These are phyloP conservation scores for Phylloscopus collybita DNA, from an alignment of 2,797 vertebrate genomes.

Conservation along the genomic window DNA sequence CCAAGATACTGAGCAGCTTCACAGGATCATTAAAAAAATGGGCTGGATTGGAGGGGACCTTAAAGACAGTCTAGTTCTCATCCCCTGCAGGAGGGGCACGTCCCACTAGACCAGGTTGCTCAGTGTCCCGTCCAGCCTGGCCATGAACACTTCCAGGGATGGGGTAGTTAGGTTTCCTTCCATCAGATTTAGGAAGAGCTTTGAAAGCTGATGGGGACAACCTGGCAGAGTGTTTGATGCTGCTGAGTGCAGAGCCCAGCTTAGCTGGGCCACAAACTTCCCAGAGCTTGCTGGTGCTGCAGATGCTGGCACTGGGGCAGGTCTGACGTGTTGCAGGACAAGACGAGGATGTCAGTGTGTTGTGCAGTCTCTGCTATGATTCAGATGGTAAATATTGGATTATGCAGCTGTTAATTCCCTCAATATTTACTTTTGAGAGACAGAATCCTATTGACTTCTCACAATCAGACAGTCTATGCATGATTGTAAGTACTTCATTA, in stretches of 20 bases:
- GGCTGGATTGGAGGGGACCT: not conserved
- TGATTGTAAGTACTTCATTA: not conserved
- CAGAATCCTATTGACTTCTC: not conserved
- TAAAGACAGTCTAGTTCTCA: not conserved
- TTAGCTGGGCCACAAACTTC: not conserved
- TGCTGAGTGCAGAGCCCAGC: not conserved
- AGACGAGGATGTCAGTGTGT: rapidly evolving
- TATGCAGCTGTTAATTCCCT: not conserved
- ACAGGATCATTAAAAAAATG: not conserved
- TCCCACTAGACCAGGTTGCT: not conserved
- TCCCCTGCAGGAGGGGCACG: not conserved
- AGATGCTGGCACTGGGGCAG: not conserved
- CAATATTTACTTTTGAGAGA: not conserved
- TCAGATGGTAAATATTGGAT: conserved; percentile 5
- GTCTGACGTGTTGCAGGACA: not conserved
- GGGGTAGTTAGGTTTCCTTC: not conserved
- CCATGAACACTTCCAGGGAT: not conserved
- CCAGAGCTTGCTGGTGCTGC: rapidly evolving
- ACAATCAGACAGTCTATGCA: not conserved
- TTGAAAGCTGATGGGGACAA: not conserved
- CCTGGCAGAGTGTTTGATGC: not conserved
- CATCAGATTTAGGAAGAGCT: not conserved
- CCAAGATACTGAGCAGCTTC: not conserved
- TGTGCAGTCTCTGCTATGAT: not conserved
- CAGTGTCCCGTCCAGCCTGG: not conserved